Evolutionary conservation across 2,797 vertebrate genomes (phyloP).

Genomic region (Eidolon dupreanum): DNA sequence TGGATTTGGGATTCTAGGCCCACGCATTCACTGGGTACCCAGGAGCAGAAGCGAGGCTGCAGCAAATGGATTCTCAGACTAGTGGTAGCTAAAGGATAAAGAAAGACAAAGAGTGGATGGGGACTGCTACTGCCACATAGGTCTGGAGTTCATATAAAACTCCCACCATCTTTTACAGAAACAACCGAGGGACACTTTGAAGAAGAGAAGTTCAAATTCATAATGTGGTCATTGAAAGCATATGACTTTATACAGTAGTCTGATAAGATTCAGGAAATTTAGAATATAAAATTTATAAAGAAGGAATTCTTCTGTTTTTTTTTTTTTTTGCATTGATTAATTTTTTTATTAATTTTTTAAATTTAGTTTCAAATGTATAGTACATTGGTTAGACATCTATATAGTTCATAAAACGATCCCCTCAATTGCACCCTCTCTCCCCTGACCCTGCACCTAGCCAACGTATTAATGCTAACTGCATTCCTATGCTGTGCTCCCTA

Average conservation of each 20-base stretch:
- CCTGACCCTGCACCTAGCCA: too few relatives aligned
- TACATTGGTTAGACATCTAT: too few relatives aligned
- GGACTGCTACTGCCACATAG: not conserved
- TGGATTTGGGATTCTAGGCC: not conserved
- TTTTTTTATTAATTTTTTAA: too few relatives aligned
- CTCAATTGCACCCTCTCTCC: too few relatives aligned
- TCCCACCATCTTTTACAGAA: not conserved
- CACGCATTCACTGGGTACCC: fast-evolving
- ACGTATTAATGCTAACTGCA: too few relatives aligned
- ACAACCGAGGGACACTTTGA: not conserved
- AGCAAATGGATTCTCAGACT: not conserved
- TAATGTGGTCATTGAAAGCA: not conserved
- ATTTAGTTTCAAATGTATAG: too few relatives aligned
- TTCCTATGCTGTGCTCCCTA: too few relatives aligned
- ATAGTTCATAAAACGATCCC: too few relatives aligned
- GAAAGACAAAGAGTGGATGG: not conserved
- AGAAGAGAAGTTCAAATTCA: not conserved
- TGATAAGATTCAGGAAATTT: not conserved
- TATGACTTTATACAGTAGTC: not conserved
- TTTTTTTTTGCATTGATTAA: not conserved
- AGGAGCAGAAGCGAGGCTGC: not conserved
- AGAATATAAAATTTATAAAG: not conserved
- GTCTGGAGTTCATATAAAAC: not conserved
- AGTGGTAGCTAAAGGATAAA: not conserved
- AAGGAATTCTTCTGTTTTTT: not conserved